These are phyloP conservation scores for Siniperca knerii DNA, from an alignment of 2,113 vertebrate genomes.

Conservation along the genomic window DNA sequence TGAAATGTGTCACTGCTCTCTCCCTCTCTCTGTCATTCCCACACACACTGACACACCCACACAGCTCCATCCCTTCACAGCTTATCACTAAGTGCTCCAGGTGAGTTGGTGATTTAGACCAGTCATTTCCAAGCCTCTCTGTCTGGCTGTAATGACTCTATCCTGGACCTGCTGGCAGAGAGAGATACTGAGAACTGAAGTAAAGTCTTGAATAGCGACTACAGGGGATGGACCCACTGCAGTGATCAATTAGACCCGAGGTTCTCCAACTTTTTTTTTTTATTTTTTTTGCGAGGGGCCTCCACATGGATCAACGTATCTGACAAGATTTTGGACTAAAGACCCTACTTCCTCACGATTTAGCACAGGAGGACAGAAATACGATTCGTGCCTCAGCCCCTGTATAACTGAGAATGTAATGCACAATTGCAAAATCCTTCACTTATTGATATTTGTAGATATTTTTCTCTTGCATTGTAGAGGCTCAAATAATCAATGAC, in stretches of 20 bases:
- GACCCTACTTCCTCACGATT: neutral
- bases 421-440: neutral
- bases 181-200: constrained; percentile 68
- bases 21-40: neutral
- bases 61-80: constrained; percentile 32
- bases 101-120: constrained; percentile 76
- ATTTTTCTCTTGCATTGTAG: neutral
- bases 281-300: neutral
- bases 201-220: constrained; percentile 53
- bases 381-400: neutral
- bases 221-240: constrained; percentile 51
- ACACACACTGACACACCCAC: neutral
- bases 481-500: neutral
- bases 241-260: constrained; percentile 61
- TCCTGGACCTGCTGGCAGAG: constrained; percentile 61
- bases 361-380: neutral
- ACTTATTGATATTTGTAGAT: neutral
- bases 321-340: constrained; percentile 38
- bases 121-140: constrained; percentile 65
- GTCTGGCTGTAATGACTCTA: constrained; percentile 67
- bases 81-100: constrained; percentile 72
- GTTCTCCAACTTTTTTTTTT: constrained; percentile 9
- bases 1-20: constrained; percentile 27
- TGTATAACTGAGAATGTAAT: neutral
- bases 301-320: constrained; percentile 18